These are phyloP conservation scores for Criorhina ranunculi DNA, from an alignment of 2,888 invertebrate species.

Conservation along the genomic window DNA sequence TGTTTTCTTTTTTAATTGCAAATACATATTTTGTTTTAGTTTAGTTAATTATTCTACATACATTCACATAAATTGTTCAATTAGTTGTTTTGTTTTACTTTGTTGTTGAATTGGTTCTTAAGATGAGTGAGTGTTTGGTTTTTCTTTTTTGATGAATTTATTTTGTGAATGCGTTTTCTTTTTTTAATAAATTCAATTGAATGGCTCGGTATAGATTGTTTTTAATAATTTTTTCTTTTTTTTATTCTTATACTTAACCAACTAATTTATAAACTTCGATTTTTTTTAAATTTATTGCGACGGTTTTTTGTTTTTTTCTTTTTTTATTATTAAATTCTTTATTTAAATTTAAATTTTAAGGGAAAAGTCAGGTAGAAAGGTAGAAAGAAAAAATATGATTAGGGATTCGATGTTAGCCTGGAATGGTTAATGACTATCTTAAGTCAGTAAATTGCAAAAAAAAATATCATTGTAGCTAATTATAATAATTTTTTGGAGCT, in stretches of 20 bases:
- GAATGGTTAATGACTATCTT: conserved; percentile 41
- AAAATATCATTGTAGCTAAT: conserved; percentile 1
- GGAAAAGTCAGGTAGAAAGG: conserved; percentile 58
- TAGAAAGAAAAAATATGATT: conserved; percentile 42
- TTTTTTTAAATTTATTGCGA: conserved; percentile 70
- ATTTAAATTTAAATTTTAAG: conserved; percentile 36
- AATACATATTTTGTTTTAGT: conserved; percentile 22
- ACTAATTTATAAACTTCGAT: conserved; percentile 73
- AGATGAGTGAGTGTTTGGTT: conserved; percentile 50
- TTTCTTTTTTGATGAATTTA: conserved; percentile 70
- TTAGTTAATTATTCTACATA: conserved; percentile 63
- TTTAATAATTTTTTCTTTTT: conserved; percentile 78
- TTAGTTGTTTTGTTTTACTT: conserved; percentile 20
- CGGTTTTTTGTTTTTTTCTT: conserved; percentile 70
- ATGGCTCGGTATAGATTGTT: conserved; percentile 83
- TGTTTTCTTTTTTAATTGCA: conserved; percentile 35
- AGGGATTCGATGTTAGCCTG: conserved; percentile 32
- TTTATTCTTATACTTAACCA: conserved; percentile 77
- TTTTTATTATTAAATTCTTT: conserved; percentile 67
- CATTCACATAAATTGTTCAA: conserved; percentile 59
- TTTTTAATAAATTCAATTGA: conserved; percentile 83
- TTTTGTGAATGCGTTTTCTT: conserved; percentile 77
- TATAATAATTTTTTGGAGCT: conserved; percentile 16
- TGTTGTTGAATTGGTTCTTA: conserved; percentile 54
- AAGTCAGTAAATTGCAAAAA: conserved; percentile 22